Base-by-base conservation (phyloP, 2,888 invertebrate genomes). In the Mimas tiliae region DNA sequence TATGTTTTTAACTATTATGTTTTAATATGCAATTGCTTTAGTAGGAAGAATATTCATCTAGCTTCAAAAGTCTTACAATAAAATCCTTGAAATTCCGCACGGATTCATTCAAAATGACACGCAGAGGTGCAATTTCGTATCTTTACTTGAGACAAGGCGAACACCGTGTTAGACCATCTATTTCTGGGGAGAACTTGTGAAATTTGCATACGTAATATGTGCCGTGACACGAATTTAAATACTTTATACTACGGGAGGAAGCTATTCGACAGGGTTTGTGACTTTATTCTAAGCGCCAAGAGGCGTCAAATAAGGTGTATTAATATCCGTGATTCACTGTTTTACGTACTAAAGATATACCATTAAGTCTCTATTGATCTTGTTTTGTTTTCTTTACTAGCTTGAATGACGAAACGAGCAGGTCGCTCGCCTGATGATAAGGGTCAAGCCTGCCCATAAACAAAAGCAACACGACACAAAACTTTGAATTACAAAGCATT, bases 171-270 rank as follows among this genome's bases (percentile, higher is more conserved):
- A 53, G 27, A 27, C 27, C 16, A 42, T 58, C 55, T 38, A 58
- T 58, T 55, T 58, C 38, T 58, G 42, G 38, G 19, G 19, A 12
- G 19, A 58, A 58, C 38, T 58, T 58, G 38, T 6, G 58, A 19
- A 38, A 58, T 58, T 58, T 58, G 58, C 58, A 58, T 58, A 19
- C 38, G 58, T 58, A 58, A 58, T 58, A 38, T 58, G 42, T 58
- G 58, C 58, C 58, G 38, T 58, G 38, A 58, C 58, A 58, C 19
- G 58, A 58, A 38, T 55, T 55, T 55, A 55, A 55, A 42, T 58
- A 58, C n/a, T n/a, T n/a, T n/a, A n/a, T n/a, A n/a, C 58, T 58
- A 58, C 58, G 16, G 16, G 42, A 14, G 34, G 58, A 42, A 58
- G 58, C 58, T 16, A 42, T 38, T 58, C 19, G 9, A 14, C 27